A percentile compares a stretch with the other conserved stretches of the same genome.
phyloP scores from a whole-genome alignment of 1,140 invertebrate species.

The Orius insidiosus region DNA sequence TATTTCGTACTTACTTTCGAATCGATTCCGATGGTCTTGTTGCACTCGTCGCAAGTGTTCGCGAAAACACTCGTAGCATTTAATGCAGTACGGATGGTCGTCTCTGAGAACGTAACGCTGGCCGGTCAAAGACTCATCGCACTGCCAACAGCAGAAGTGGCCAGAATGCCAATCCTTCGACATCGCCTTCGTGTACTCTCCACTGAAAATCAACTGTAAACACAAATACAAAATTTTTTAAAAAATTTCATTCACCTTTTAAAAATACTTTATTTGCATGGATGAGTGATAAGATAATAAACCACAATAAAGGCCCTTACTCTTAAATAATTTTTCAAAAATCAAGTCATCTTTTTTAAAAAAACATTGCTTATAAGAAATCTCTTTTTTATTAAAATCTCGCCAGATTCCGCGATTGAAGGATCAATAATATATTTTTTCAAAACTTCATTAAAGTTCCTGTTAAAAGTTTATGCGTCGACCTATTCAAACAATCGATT shows the following conservation, averaged over 20 bases:
- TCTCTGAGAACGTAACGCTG: constrained; percentile 95
- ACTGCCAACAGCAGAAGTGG: constrained; percentile 97
- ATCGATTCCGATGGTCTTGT: constrained; percentile 95
- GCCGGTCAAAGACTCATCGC: constrained; percentile 91
- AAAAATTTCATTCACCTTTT: too few species aligned
- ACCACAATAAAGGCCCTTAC: not conserved
- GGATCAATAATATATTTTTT: too few species aligned
- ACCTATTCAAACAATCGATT: too few species aligned
- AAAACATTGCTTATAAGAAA: too few species aligned
- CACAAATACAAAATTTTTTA: constrained; percentile 8
- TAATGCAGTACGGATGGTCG: constrained; percentile 98
- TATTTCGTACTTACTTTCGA: constrained; percentile 63
- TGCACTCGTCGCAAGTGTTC: constrained; percentile 96
- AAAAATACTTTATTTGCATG: too few species aligned
- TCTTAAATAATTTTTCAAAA: not conserved
- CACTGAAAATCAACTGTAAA: constrained; percentile 95
- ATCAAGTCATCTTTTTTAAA: too few species aligned
- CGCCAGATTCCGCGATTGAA: too few species aligned
- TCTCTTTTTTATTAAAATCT: too few species aligned
- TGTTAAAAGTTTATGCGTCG: too few species aligned
- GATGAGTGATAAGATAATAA: not conserved
- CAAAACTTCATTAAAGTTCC: too few species aligned
- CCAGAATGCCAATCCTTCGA: constrained; percentile 98
- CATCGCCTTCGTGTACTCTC: constrained; percentile 99
- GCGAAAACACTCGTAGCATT: constrained; percentile 99